Evolutionary conservation across 2,797 vertebrate genomes (phyloP), one percentile per base, ranked within the genome.

Genomic region (Podarcis lilfordi): DNA sequence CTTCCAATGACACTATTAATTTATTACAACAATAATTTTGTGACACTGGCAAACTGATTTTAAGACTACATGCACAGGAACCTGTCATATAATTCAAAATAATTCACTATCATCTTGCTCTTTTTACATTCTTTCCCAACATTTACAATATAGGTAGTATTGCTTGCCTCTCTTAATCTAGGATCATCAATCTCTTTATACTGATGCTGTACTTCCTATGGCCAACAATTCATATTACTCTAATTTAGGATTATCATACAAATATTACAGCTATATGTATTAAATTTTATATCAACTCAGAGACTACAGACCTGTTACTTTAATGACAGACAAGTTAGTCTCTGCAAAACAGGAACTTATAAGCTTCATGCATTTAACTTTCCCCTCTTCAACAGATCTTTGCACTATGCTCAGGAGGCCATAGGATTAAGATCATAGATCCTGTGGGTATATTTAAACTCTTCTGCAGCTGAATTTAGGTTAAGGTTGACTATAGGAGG

Each of bases 61-160:
- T 79, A 78, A 69, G 50, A 86, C 64, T 78, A 79, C 75, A 86
- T 50, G 61, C n/a, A 40, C 19, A 85, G 59, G 27, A 77, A 32
- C 84, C 68, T 66, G 74, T 66, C 74, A 78, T 68, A 29, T 27
- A 86, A 68, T 86, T 79, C 83, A 68, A 50, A 68, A 86, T 35
- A 69, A 78, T 79, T 86, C 64, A 86, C 17, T 45, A 19, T 85
- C 8, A 27, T 85, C 32, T 66, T 84, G 55, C 10, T 86, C n/a
- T 27, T 50, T 71, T 27, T 4, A 29, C 19, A n/a, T 23, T 86
- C 5, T 25, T 68, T 35, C 69, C 27, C 64, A 68, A 69, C 80
- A 82, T 45, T 78, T 29, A 69, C 32, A 82, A 82, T 25, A 68
- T 27, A 77, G 71, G 50, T 13, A 84, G 71, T 7, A 25, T 29